Evolutionary conservation across 2,113 vertebrate genomes (phyloP), one percentile per base, ranked within the genome.

Genomic region (Panurus biarmicus): DNA sequence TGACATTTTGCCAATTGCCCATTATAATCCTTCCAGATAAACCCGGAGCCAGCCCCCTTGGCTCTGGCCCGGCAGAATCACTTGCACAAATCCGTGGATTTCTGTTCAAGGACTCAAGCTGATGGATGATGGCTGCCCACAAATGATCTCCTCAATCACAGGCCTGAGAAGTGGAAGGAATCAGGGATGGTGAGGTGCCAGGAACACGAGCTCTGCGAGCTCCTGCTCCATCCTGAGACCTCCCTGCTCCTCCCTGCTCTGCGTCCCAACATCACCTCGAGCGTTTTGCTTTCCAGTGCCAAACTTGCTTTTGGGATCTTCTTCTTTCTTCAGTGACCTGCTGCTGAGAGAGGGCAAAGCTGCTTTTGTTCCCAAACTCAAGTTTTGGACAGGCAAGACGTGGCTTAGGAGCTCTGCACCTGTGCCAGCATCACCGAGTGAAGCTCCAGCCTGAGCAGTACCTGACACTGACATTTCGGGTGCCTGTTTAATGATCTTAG

Each of bases 1-100:
- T 94, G 92, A 89, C 31, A 53, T 94, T 94, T 94, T 93, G 76
- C 95, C 91, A 96, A 26, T 67, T 81, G 9, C 38, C n/a, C 11
- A 6, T 45, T 62, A 19, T 78, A 97, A 87, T 94, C 85, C 83
- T 71, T 35, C 4, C 29, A 95, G 90, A 94, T 69, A 94, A 96
- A 95, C 21, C 85, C 91, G 15, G 87, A 85, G 60, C 54, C 85
- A 95, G 40, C 66, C 60, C 67, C 1, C 5, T 74, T 56, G 76
- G 87, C 85, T 94, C 29, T 6, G 45, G 67, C 89, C 92, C 58
- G 85, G 83, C 77, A 80, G 70, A 92, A 93, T 78, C 77, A 72
- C 77, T 70, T 89, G 76, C 89, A 90, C 74, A 66, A 66, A 64
- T 90, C 94, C 76, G 75, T 88, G 93, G 71, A 72, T 95, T 94